Base-by-base conservation (phyloP, 2,113 vertebrate genomes). In the Delphinapterus leucas region DNA sequence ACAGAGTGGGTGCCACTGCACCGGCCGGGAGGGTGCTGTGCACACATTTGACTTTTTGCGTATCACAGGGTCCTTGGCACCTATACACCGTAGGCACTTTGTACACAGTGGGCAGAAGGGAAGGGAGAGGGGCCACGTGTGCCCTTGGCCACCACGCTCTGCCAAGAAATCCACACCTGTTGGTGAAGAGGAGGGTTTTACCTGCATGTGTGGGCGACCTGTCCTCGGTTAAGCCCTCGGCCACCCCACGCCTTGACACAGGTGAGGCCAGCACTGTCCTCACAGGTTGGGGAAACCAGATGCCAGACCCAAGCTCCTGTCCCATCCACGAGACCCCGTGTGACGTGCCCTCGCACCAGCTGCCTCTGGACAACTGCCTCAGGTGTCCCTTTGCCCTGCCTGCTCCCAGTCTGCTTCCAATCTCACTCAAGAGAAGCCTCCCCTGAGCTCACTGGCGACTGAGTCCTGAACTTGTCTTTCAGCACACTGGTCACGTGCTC, bases 301-400 rank as follows among this genome's bases (percentile, higher is more conserved):
- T 10, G 8, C 89, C 67, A 86, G 71, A 20, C 25, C 20, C 67
- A 10, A 20, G 44, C 25, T 44, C 60, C 74, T 23, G 58, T 23
- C 83, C 8, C 15, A 26, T 15, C 77, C 36, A 1, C 0, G 0
- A 5, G 23, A 21, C 26, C 33, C 31, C 15, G 0, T 15, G 61
- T 41, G 53, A 21, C 8, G 26, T 5, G 31, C 44, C 60, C 47
- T 44, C 63, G 28, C 60, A 12, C 2, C 15, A 5, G 58, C 88
- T 61, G 49, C 83, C 61, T 13, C 88, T 25, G 38, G 90, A 49
- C 2, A 17, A 5, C 60, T 28, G 63, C n/a, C 17, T 18, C 18
- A 11, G 13, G 55, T 1, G 1, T n/a, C 80, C 61, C 60, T 55
- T 25, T 10, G 36, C 7, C 26, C 73, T 26, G 58, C 44, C 70